These are phyloP conservation scores for Odocoileus virginianus DNA, from an alignment of 2,113 vertebrate species.

Conservation along the genomic window DNA sequence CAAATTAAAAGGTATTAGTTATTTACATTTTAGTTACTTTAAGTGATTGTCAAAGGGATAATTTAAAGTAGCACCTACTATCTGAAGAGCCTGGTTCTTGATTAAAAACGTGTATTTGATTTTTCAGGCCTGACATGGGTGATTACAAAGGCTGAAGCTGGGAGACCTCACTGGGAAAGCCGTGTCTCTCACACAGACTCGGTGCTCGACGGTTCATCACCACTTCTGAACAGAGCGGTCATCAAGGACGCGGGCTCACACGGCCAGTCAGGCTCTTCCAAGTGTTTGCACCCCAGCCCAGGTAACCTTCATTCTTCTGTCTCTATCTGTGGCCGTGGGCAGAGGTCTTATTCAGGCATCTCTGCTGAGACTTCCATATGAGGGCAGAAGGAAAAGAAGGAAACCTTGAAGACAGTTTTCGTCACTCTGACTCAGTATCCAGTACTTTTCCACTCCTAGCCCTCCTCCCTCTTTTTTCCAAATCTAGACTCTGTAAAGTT, in stretches of 20 bases:
- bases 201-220: rapidly evolving
- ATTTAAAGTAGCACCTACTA: not conserved
- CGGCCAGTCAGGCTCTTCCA: not conserved
- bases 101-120: not conserved
- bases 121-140: not conserved
- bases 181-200: not conserved
- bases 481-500: not conserved
- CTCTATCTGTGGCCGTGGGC: not conserved
- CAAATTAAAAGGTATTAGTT: not conserved
- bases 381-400: too few species aligned
- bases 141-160: not conserved
- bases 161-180: not conserved
- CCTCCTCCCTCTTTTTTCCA: not conserved
- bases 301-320: not conserved
- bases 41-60: not conserved
- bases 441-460: not conserved
- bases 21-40: not conserved
- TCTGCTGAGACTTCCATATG: not conserved
- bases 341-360: not conserved
- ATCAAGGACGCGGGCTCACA: not conserved
- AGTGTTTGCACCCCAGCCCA: not conserved
- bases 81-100: not conserved
- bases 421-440: not conserved
- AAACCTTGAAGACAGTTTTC: not conserved
- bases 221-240: not conserved